A percentile compares a stretch with the other conserved stretches of the same genome.
These are phyloP conservation scores for Rhombomys opimus DNA, from an alignment of 2,113 vertebrate genomes.

Conservation along the genomic window DNA sequence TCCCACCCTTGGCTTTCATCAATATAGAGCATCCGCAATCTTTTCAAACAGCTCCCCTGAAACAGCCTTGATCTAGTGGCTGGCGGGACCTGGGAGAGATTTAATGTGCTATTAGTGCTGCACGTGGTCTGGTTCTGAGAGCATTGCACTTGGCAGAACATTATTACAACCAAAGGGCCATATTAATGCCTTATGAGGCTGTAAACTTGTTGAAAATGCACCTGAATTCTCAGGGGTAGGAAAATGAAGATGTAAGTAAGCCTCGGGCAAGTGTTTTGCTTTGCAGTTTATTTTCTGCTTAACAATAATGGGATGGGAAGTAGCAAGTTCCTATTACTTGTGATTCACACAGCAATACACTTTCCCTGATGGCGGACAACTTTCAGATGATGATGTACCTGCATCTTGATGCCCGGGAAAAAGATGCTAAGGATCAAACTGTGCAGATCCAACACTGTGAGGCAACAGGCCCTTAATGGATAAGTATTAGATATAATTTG, in stretches of 20 bases:
- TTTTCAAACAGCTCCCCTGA: conserved; percentile 29
- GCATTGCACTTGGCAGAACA: background rate
- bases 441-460: conserved; percentile 20
- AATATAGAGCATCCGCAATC: conserved; percentile 12
- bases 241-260: conserved; percentile 67
- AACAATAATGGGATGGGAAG: conserved; percentile 51
- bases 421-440: background rate
- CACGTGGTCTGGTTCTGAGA: background rate
- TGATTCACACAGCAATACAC: conserved; percentile 54
- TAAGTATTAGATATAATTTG: conserved; percentile 63
- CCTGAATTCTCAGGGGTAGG: conserved; percentile 68
- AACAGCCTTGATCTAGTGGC: conserved; percentile 4
- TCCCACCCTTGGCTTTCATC: background rate
- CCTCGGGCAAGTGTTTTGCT: conserved; percentile 55
- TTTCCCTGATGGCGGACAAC: conserved; percentile 12
- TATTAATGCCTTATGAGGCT: conserved; percentile 67
- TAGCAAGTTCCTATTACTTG: conserved; percentile 48
- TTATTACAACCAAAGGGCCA: background rate
- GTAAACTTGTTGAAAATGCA: conserved; percentile 65
- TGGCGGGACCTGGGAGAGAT: background rate
- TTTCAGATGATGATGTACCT: conserved; percentile 31
- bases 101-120: conserved; percentile 32
- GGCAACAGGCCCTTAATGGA: conserved; percentile 42
- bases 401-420: conserved; percentile 43
- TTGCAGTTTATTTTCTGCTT: conserved; percentile 73